Conservation (phyloP, 30 jellyfish, hydroid and myxozoan genomes). For the Aurelia sp. region DNA sequence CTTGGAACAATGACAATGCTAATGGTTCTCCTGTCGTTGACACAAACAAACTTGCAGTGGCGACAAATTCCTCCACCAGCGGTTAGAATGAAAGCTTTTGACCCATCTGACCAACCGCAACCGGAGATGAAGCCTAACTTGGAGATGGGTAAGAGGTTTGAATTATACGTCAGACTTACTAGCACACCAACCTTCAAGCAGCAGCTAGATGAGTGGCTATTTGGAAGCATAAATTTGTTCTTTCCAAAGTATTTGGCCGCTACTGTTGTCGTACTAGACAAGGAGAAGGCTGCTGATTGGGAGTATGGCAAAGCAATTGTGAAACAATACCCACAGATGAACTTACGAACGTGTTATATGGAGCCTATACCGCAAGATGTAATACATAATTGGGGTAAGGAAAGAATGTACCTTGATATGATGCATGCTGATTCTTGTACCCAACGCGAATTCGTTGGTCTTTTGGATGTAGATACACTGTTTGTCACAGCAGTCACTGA, state of each 20-base stretch:
- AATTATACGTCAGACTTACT: conserved; percentile 34
- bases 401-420: conserved; percentile 52
- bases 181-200: background rate
- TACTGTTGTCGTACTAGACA: conserved; percentile 30
- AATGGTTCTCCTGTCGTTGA: no score
- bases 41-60: no score
- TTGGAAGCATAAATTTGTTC: conserved; percentile 27
- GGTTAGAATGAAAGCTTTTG: no score
- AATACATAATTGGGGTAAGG: conserved; percentile 52
- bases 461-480: no score
- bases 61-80: no score
- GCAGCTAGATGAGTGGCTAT: conserved; percentile 34
- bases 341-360: conserved; percentile 11
- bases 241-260: conserved; percentile 45
- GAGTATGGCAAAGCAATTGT: conserved; percentile 6
- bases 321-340: background rate
- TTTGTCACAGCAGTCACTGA: conserved; percentile 47
- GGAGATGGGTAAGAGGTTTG: background rate
- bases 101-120: no score
- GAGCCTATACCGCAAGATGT: conserved; percentile 9
- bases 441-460: conserved; percentile 17
- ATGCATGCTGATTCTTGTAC: conserved; percentile 40
- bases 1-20: no score
- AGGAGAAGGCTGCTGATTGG: conserved; percentile 30
- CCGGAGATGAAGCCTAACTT: no score